Conservation (phyloP, 2,888 invertebrate species). For the Drosophila meridionalis region DNA sequence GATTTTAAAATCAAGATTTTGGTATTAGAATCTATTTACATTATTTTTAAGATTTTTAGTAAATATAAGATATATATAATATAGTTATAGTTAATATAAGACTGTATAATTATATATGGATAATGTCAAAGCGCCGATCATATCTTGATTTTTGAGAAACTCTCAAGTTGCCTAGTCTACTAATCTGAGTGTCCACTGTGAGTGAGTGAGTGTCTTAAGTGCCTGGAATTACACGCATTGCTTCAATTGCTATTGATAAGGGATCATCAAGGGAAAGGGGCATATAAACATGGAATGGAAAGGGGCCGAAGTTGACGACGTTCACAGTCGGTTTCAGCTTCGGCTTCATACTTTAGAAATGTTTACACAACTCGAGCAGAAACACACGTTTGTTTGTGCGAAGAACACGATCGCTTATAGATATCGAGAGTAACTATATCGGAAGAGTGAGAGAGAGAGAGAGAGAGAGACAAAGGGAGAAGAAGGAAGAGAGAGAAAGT, state of each 20-base stretch:
- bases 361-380: slow-evolving; percentile 29
- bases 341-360: slow-evolving; percentile 13
- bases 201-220: slow-evolving; percentile 7
- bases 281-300: neutral
- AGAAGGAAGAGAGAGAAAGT: neutral
- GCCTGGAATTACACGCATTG: slow-evolving; percentile 25
- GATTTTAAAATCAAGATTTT: no score
- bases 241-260: slow-evolving; percentile 34
- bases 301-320: neutral
- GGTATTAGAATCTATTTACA: no score
- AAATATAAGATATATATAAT: no score
- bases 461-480: neutral
- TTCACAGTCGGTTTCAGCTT: neutral
- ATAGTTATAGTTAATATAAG: no score
- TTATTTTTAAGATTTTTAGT: no score
- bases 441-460: neutral
- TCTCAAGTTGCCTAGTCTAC: neutral
- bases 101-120: no score
- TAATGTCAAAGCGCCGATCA: no score
- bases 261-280: neutral
- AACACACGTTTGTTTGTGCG: slow-evolving; percentile 44
- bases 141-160: neutral
- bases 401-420: slow-evolving; percentile 54
- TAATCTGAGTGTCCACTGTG: slow-evolving; percentile 3
- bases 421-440: slow-evolving; percentile 32